A percentile compares a stretch with the other conserved stretches of the same genome.
Evolutionary conservation across 2,113 vertebrate species (phyloP).

Genomic region (Sylvia atricapilla): DNA sequence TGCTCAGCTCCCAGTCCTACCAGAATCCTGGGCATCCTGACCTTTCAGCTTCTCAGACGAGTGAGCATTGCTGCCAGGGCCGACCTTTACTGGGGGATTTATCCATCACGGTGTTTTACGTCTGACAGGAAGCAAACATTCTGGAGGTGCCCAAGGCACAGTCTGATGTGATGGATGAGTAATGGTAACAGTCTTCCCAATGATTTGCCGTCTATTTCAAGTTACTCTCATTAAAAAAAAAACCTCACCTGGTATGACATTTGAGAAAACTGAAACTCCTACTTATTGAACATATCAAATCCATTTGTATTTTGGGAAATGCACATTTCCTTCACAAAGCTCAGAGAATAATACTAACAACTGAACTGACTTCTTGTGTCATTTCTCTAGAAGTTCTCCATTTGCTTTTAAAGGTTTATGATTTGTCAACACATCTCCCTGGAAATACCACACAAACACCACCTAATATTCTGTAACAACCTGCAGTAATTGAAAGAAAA

Average conservation of each 20-base stretch:
- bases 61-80: slow-evolving; percentile 69
- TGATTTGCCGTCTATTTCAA: not conserved
- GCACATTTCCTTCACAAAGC: not conserved
- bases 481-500: not conserved
- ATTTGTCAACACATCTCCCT: not conserved
- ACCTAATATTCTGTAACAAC: not conserved
- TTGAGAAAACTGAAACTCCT: not conserved
- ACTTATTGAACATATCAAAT: not conserved
- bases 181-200: not conserved
- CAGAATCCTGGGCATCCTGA: slow-evolving; percentile 71
- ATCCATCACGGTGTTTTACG: slow-evolving; percentile 66
- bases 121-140: slow-evolving; percentile 38
- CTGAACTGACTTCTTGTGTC: not conserved
- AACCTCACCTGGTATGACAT: not conserved
- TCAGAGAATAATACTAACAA: not conserved
- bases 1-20: not conserved
- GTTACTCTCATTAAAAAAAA: not conserved
- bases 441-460: not conserved
- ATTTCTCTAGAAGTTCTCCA: not conserved
- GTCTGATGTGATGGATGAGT: not conserved
- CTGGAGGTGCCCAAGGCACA: slow-evolving; percentile 1
- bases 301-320: not conserved
- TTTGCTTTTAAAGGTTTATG: not conserved
- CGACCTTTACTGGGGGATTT: slow-evolving; percentile 79
- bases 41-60: slow-evolving; percentile 84